Evolutionary conservation across 2,113 vertebrate genomes (phyloP).

Genomic region (Chionis minor): DNA sequence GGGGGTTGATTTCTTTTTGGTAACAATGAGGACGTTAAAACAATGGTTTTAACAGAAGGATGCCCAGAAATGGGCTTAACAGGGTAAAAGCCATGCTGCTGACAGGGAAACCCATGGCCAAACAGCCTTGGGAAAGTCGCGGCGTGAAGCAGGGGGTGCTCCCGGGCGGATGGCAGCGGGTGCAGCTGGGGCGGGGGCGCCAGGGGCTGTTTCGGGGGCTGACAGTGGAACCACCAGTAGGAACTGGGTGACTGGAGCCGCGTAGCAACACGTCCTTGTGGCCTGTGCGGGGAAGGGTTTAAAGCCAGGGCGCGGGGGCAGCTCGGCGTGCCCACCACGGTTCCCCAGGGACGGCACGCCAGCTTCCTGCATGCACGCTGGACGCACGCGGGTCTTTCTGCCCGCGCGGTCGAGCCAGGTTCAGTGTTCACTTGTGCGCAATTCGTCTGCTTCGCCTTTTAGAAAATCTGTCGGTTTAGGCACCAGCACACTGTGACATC

Average conservation of each 20-base stretch:
- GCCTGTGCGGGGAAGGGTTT: not conserved
- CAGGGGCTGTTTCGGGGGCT: too few species aligned
- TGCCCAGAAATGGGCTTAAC: not conserved
- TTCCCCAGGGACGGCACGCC: too few species aligned
- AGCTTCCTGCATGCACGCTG: too few species aligned
- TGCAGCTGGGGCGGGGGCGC: accelerated
- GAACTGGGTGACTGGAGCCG: not conserved
- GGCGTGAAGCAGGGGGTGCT: too few species aligned
- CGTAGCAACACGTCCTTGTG: accelerated
- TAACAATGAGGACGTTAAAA: not conserved
- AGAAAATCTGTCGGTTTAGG: not conserved
- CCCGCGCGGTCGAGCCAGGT: not conserved
- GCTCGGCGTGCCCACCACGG: not conserved
- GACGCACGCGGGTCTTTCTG: too few species aligned
- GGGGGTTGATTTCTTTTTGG: not conserved
- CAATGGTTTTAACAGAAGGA: not conserved
- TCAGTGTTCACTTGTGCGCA: not conserved
- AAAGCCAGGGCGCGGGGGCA: not conserved
- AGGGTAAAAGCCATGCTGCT: accelerated
- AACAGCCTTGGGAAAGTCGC: too few species aligned
- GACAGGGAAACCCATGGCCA: not conserved
- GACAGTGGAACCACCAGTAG: not conserved
- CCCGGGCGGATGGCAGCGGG: accelerated
- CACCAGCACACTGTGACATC: not conserved
- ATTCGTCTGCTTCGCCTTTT: not conserved